Percentiles rank a stretch among this genome's conserved stretches.
Evolutionary conservation across 2,888 invertebrate genomes (phyloP).

Genomic region (Tipula helvola): DNA sequence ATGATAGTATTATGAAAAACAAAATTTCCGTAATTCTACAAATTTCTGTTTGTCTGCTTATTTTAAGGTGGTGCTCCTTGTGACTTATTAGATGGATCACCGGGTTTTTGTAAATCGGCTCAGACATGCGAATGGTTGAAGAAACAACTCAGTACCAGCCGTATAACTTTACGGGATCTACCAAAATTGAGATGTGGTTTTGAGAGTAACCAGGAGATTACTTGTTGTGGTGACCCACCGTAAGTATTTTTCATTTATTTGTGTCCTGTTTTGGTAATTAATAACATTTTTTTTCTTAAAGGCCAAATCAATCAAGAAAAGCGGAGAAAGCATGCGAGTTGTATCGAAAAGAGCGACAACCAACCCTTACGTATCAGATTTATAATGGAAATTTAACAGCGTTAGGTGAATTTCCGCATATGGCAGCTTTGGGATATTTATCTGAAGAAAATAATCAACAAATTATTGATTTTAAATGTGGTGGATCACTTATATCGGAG

Average conservation of each 20-base stretch:
- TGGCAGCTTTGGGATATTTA: slow-evolving; percentile 19
- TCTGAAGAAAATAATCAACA: neutral
- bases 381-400: slow-evolving; percentile 24
- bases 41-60: neutral
- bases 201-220: neutral
- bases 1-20: too few species aligned
- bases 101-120: neutral
- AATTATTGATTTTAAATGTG: slow-evolving; percentile 13
- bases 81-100: neutral
- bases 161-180: neutral
- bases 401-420: slow-evolving; percentile 28
- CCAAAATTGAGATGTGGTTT: neutral
- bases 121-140: neutral
- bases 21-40: too few species aligned
- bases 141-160: neutral
- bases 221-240: neutral
- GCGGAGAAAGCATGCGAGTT: neutral
- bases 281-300: neutral
- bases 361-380: slow-evolving; percentile 21
- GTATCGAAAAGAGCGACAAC: neutral
- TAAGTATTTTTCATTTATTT: neutral
- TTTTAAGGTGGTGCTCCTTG: neutral
- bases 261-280: too few species aligned
- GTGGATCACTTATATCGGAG: slow-evolving; percentile 17
- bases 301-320: neutral